Percentiles rank a stretch among this genome's conserved stretches.
Evolutionary conservation across 2,113 vertebrate species (phyloP).

Genomic region (Mirza zaza): DNA sequence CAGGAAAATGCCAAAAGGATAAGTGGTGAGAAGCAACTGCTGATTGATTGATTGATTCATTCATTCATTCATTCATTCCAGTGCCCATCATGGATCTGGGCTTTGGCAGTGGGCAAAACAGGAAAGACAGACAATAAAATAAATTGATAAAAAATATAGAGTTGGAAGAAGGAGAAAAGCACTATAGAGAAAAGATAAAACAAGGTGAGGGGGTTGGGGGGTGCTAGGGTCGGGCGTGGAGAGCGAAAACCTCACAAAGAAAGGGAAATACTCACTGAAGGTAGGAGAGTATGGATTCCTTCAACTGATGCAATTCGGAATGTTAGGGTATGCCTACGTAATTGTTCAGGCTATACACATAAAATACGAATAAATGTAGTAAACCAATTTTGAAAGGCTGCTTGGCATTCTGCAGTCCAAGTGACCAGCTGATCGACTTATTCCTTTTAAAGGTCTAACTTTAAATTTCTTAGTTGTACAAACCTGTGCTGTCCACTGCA

Average conservation of each 20-base stretch:
- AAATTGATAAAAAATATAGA: neutral
- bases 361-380: slow-evolving; percentile 2
- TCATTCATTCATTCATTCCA: neutral
- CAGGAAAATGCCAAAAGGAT: neutral
- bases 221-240: accelerated
- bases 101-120: neutral
- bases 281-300: neutral
- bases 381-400: slow-evolving; percentile 26
- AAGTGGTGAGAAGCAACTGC: neutral
- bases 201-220: neutral
- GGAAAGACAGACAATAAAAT: neutral
- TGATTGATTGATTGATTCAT: neutral
- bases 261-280: neutral
- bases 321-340: neutral
- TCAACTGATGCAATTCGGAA: neutral
- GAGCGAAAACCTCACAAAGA: neutral
- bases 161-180: neutral
- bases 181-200: neutral
- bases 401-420: neutral
- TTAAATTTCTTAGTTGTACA: neutral
- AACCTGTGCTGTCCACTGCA: neutral
- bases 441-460: neutral
- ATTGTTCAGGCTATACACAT: neutral
- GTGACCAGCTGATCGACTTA: neutral
- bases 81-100: neutral